These are phyloP conservation scores for Dipodomys spectabilis DNA, from an alignment of 2,113 vertebrate species.

Conservation along the genomic window DNA sequence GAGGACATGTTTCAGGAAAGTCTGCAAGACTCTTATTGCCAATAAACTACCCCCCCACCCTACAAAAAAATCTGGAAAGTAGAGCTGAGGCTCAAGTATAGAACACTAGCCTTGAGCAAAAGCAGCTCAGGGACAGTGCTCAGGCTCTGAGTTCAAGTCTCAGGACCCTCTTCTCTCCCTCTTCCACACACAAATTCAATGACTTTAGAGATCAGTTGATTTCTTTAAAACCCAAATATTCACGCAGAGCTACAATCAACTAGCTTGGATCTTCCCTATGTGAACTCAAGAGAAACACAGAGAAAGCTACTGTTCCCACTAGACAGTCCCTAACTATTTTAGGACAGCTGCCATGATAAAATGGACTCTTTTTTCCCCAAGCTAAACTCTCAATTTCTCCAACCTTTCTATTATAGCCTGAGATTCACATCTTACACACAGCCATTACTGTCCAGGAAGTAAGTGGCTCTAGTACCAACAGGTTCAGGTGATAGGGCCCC, in stretches of 20 bases:
- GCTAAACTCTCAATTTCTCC: not conserved
- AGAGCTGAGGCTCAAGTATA: no score
- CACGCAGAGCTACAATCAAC: fast-evolving
- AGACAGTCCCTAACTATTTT: not conserved
- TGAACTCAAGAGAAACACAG: not conserved
- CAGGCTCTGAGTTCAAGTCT: no score
- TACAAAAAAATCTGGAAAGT: no score
- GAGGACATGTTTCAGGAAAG: no score
- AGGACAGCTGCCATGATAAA: fast-evolving
- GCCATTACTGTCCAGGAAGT: not conserved
- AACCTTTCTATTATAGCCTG: not conserved
- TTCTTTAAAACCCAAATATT: not conserved
- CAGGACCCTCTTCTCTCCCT: no score
- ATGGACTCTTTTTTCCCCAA: not conserved
- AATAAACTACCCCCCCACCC: no score
- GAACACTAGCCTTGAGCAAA: no score
- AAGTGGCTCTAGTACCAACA: fast-evolving
- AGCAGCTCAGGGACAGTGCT: no score
- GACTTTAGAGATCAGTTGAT: not conserved
- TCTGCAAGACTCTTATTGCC: no score
- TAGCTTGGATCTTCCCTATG: not conserved
- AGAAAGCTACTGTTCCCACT: no score
- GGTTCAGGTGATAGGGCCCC: not conserved
- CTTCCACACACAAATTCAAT: not conserved
- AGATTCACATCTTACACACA: not conserved